Evolutionary conservation across 1,140 invertebrate species (phyloP).

Genomic region (Campoletis sonorensis): DNA sequence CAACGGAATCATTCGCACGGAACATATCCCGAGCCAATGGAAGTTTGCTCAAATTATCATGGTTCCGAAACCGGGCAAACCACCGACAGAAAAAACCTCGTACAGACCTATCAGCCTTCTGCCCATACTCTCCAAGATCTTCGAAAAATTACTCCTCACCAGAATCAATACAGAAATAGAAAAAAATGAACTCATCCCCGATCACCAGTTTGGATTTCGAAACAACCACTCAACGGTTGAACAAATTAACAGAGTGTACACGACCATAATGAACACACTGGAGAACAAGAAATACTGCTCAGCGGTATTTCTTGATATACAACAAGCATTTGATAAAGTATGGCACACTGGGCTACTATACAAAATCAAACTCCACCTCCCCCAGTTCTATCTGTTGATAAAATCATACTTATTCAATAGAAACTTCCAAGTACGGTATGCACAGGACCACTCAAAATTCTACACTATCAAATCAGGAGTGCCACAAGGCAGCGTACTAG

Average conservation of each 20-base stretch:
- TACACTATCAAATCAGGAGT: slow-evolving; percentile 55
- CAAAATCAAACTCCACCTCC: slow-evolving; percentile 52
- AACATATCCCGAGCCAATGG: background rate
- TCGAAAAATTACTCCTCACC: slow-evolving; percentile 61
- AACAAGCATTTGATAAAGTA: slow-evolving; percentile 21
- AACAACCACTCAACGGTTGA: slow-evolving; percentile 61
- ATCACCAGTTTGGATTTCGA: slow-evolving; percentile 67
- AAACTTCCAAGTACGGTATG: slow-evolving; percentile 60
- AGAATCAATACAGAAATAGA: slow-evolving; percentile 55
- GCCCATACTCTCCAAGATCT: slow-evolving; percentile 60
- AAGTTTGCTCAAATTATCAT: slow-evolving; percentile 5
- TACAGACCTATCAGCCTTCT: slow-evolving; percentile 65
- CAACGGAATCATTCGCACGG: slow-evolving; percentile 51
- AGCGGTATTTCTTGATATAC: background rate
- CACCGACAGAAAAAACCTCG: slow-evolving; percentile 51
- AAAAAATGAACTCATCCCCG: slow-evolving; percentile 54
- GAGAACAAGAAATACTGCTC: background rate
- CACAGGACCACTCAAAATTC: slow-evolving; percentile 67
- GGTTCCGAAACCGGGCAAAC: slow-evolving; percentile 61
- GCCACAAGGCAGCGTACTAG: slow-evolving; percentile 65
- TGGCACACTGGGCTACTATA: slow-evolving; percentile 23
- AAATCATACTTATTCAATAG: slow-evolving; percentile 49
- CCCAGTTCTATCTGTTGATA: slow-evolving; percentile 36
- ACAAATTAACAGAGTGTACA: slow-evolving; percentile 56
- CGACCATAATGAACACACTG: slow-evolving; percentile 45